Evolutionary conservation across 2,888 invertebrate genomes (phyloP), one percentile per base, ranked within the genome.

Genomic region (Drosophila merina): DNA sequence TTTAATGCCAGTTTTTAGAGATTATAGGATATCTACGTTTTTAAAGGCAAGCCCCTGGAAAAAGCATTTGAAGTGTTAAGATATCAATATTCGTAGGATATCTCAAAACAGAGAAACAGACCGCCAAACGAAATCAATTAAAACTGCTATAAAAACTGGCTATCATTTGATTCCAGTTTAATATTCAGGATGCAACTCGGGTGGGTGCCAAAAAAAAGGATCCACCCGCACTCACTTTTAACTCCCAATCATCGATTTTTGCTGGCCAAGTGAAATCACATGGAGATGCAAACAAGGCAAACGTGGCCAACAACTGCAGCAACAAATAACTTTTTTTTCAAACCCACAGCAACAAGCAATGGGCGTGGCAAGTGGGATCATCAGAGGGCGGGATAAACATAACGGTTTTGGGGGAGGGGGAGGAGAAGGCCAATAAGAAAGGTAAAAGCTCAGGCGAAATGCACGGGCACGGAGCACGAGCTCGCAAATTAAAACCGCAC

Each of bases 401-500:
- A 4, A 33, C 1, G 33, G 33, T 33, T n/a, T 12, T 12, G 14
- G 40, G 40, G 20, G 8, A 7, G 20, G 7, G 7, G 40, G 49
- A 54, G 62, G 57, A 57, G 59, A 57, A 59, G 40, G 40, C 40
- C 40, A 62, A 48, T 56, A 55, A 68, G 44, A 9, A 44, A 10
- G 9, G 20, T 20, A 44, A 74, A 69, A 63, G 69, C 74, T 74
- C 59, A 64, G 31, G 55, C 40, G 10, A 40, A 69, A 47, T 47
- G 69, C 58, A 57, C 36, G 57, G 57, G 57, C 49, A 42, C 62
- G 49, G 57, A 50, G 57, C 49, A 42, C 62, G 49, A 40, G 58
- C 75, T 77, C 63, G 51, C 79, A 87, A 85, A 85, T 85, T 85
- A 78, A 86, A 85, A 75, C 86, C 87, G 59, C 79, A 87, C 54